phyloP scores from a whole-genome alignment of 1,140 invertebrate genomes.

The Ips nitidus region DNA sequence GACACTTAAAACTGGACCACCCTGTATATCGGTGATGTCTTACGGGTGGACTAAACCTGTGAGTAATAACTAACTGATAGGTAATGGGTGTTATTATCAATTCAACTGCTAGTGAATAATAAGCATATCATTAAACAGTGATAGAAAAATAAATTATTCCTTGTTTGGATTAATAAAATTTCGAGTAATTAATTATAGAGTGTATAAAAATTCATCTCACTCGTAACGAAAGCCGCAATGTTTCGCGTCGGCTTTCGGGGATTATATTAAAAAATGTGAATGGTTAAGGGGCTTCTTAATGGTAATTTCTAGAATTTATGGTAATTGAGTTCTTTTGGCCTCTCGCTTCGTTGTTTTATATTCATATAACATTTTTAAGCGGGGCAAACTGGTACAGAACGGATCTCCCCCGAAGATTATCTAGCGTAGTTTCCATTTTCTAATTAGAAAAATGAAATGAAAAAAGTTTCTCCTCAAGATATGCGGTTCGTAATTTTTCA shows the following conservation, averaged over 20 bases:
- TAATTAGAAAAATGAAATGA: slow-evolving; percentile 28
- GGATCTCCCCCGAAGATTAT: slow-evolving; percentile 20
- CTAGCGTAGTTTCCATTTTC: slow-evolving; percentile 28
- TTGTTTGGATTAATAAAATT: neutral
- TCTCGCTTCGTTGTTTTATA: slow-evolving; percentile 29
- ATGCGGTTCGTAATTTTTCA: neutral
- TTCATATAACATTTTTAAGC: slow-evolving; percentile 32
- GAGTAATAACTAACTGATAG: no score
- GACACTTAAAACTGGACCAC: no score
- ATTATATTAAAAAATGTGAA: slow-evolving; percentile 35
- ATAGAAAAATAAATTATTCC: no score
- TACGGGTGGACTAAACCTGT: no score
- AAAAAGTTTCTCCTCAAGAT: slow-evolving; percentile 12
- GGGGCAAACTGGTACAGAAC: slow-evolving; percentile 6
- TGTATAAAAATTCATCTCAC: slow-evolving; percentile 13
- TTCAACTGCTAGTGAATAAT: no score
- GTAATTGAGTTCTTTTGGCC: slow-evolving; percentile 35
- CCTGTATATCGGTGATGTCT: no score
- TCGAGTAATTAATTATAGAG: neutral
- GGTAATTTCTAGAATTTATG: slow-evolving; percentile 36
- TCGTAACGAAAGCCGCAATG: slow-evolving; percentile 18
- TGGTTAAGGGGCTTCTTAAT: slow-evolving; percentile 30
- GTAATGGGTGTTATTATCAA: no score
- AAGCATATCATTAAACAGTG: no score
- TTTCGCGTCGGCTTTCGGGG: slow-evolving; percentile 13